Base-by-base conservation (phyloP, 2,113 vertebrate species). In the Vulpes lagopus region DNA sequence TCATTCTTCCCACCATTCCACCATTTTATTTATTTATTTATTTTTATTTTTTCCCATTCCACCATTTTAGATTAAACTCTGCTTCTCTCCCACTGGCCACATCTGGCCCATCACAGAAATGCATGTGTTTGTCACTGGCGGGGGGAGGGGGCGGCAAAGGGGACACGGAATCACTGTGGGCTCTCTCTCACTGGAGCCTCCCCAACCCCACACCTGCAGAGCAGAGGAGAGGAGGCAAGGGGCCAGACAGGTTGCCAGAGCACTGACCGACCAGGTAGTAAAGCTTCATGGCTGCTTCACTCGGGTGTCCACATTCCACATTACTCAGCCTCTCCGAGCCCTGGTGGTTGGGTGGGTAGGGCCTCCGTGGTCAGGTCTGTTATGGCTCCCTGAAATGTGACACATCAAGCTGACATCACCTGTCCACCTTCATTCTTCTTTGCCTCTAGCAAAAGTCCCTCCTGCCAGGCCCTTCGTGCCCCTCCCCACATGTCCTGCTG, bases 361-460 rank as follows among this genome's bases (percentile, higher is more conserved):
- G 71, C 93, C 74, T 76, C 82, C 79, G 51, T 23, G 16, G 92
- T 95, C 71, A 65, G 67, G 71, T 59, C 15, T 59, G 95, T 96
- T 93, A 96, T 38, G 65, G 80, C 84, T 92, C 69, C 64, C 43
- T 30, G 80, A 94, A 97, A 94, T 60, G 91, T 94, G 91, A 97
- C 90, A 74, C 94, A 82, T 80, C 69, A 49, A 22, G 90, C 62
- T 92, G 94, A 97, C 96, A 89, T 97, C 97, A 95, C 93, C 94
- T 87, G 79, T 71, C 74, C 87, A 90, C 85, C 80, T 97, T 79
- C 95, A 60, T 79, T 65, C 93, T 85, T 80, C 38, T 82, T 25
- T 80, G 78, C 55, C 25, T 84, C 71, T 55, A 22, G 35, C 85
- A 51, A 53, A 86, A 92, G 84, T 96, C 83, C 60, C 57, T 65